A percentile compares a stretch with the other conserved stretches of the same genome.
These are phyloP conservation scores for Neopelma chrysocephalum DNA, from an alignment of 2,797 vertebrate genomes.

Conservation along the genomic window DNA sequence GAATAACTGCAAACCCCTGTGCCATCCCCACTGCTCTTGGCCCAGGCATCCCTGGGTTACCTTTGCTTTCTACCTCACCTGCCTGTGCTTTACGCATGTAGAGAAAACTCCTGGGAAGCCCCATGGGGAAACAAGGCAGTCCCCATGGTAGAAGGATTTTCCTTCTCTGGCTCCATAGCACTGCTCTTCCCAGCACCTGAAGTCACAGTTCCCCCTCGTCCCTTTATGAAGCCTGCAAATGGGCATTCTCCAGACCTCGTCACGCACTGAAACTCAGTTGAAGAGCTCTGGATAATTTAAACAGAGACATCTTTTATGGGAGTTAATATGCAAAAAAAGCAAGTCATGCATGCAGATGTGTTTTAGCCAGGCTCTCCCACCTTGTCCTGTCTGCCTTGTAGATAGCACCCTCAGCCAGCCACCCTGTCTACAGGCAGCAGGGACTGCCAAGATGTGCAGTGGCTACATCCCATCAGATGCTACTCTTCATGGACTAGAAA, in stretches of 20 bases:
- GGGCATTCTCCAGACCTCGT: neutral
- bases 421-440: neutral
- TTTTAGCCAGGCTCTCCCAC: neutral
- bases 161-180: neutral
- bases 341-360: neutral
- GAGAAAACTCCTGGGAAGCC: neutral
- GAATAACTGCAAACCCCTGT: neutral
- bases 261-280: neutral
- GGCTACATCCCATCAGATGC: neutral
- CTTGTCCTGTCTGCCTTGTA: neutral
- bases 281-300: neutral
- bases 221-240: neutral
- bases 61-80: neutral
- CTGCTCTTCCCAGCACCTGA: neutral
- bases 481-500: neutral
- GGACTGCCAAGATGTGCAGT: neutral
- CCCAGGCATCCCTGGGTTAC: neutral
- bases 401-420: neutral
- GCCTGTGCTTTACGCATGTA: neutral
- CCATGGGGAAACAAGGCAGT: neutral
- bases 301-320: neutral
- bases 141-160: rapidly evolving
- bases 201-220: neutral
- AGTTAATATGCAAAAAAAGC: neutral
- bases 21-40: neutral